Conservation (phyloP, 1,140 invertebrate genomes). For the Carcinoscorpius rotundicauda region DNA sequence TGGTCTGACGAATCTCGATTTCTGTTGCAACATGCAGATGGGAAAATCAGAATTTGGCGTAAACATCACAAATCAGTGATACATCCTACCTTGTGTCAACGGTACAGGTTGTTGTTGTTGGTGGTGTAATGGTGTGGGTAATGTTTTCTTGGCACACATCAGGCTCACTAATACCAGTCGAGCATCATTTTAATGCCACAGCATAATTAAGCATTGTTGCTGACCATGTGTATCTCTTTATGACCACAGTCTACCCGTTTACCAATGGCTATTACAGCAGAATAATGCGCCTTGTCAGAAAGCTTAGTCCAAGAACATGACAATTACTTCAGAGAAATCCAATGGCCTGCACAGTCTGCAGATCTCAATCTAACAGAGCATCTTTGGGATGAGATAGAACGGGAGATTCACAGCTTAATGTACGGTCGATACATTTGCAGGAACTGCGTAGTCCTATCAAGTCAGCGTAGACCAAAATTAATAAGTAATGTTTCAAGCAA, state of each 20-base stretch:
- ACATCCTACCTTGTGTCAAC: constrained; percentile 7
- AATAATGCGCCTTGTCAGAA: constrained; percentile 6
- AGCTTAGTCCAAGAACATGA: constrained; percentile 2
- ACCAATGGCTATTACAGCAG: constrained; percentile 6
- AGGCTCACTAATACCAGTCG: neutral
- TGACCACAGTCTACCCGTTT: constrained; percentile 1
- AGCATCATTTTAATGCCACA: constrained; percentile 1
- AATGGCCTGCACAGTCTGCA: neutral
- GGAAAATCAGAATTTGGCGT: constrained; percentile 8
- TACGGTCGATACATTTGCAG: constrained; percentile 11
- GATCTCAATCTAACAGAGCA: constrained; percentile 1
- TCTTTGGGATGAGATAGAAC: neutral
- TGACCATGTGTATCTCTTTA: constrained; percentile 5
- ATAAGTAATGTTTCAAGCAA: too few species aligned
- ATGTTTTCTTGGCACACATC: constrained; percentile 5
- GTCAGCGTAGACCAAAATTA: constrained; percentile 13
- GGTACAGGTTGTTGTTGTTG: neutral
- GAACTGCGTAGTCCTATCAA: constrained; percentile 8
- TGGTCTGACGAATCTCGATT: constrained; percentile 14
- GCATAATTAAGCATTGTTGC: constrained; percentile 8
- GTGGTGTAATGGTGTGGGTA: constrained; percentile 2
- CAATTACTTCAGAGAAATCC: neutral
- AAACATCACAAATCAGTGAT: constrained; percentile 8
- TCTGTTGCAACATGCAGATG: constrained; percentile 17
- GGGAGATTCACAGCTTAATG: constrained; percentile 5